Percentiles rank a stretch among this genome's conserved stretches.
Evolutionary conservation across 35 echinoderm and acorn worm species (phyloP).

Genomic region (Lytechinus pictus): DNA sequence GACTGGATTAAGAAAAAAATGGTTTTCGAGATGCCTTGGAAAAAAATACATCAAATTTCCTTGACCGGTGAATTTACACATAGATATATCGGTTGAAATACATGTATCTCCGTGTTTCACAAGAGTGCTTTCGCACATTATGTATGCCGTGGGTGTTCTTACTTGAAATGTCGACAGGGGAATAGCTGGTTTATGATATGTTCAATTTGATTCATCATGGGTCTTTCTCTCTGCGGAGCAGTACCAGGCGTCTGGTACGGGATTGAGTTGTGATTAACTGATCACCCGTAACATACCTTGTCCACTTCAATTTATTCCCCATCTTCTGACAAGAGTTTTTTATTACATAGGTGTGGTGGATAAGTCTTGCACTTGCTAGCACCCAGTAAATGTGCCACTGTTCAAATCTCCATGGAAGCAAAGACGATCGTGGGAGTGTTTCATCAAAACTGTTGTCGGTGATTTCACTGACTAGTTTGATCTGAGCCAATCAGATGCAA

Average conservation of each 20-base stretch:
- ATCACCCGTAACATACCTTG: background rate
- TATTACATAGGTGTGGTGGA: background rate
- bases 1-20: background rate
- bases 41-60: too few relatives aligned
- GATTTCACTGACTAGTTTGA: too few relatives aligned
- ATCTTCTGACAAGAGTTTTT: background rate
- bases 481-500: too few relatives aligned
- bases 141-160: background rate
- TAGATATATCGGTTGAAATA: too few relatives aligned
- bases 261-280: slow-evolving; percentile 12
- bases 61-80: too few relatives aligned
- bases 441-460: too few relatives aligned
- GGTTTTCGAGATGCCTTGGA: too few relatives aligned
- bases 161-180: background rate
- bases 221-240: background rate
- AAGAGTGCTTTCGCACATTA: too few relatives aligned
- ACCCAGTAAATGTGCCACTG: background rate
- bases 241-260: background rate
- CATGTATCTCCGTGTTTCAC: too few relatives aligned
- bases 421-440: too few relatives aligned
- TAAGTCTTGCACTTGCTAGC: background rate
- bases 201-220: background rate
- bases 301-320: background rate
- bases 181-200: background rate
- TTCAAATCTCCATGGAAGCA: background rate